Evolutionary conservation across 1,140 invertebrate genomes (phyloP).

Genomic region (Meloidogyne floridensis): DNA sequence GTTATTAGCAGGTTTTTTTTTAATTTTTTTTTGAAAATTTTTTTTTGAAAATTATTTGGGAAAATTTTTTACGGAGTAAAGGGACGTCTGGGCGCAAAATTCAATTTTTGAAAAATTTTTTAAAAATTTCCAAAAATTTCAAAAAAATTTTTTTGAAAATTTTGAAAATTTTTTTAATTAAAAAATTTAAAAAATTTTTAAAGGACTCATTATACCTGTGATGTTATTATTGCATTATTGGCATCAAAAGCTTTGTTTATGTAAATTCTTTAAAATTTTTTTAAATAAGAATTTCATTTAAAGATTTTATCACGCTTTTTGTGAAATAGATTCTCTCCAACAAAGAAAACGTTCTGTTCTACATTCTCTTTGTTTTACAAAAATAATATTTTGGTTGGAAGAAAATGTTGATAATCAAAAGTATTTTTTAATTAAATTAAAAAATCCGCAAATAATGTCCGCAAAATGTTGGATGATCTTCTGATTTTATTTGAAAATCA

Average conservation of each 20-base stretch:
- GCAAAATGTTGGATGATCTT: no score
- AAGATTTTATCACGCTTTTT: slow-evolving; percentile 61
- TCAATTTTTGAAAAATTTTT: no score
- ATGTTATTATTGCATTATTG: slow-evolving; percentile 56
- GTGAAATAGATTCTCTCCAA: slow-evolving; percentile 56
- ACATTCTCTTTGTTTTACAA: slow-evolving; percentile 29
- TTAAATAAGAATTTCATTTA: slow-evolving; percentile 26
- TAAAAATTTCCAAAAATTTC: no score
- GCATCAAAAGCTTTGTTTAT: slow-evolving; percentile 54
- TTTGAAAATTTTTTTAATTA: no score
- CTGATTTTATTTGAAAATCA: no score
- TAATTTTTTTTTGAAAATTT: neutral
- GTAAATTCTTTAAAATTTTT: slow-evolving; percentile 39
- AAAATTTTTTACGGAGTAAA: no score
- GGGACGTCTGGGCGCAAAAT: no score
- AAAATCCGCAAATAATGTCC: no score
- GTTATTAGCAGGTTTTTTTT: slow-evolving; percentile 32
- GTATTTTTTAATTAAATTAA: slow-evolving; percentile 15
- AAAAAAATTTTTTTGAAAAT: no score
- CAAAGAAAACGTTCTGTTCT: slow-evolving; percentile 56
- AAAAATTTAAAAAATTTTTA: slow-evolving; percentile 19
- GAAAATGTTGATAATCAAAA: slow-evolving; percentile 46
- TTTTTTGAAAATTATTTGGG: neutral
- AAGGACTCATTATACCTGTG: slow-evolving; percentile 50
- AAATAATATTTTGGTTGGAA: slow-evolving; percentile 58